Conservation (phyloP, 1,140 invertebrate species). For the Agraylea sexmaculata region DNA sequence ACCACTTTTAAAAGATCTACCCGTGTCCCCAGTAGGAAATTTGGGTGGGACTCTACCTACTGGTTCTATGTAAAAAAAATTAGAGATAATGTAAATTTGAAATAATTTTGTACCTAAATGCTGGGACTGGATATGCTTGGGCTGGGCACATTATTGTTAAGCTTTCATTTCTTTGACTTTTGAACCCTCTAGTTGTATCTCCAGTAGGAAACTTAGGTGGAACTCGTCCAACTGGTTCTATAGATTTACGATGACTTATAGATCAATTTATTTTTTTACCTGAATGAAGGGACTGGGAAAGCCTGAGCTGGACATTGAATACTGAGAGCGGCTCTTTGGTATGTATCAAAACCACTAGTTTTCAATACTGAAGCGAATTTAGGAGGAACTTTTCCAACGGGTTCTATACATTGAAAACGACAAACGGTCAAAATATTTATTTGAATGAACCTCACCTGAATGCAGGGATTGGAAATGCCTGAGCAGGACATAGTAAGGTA, state of each 20-base stretch:
- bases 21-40: constrained; percentile 56
- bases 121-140: constrained; percentile 53
- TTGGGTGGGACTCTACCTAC: constrained; percentile 63
- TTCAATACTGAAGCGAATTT: constrained; percentile 37
- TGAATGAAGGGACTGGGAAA: not conserved
- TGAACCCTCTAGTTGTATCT: constrained; percentile 45
- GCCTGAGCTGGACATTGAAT: constrained; percentile 5
- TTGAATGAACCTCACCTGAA: constrained; percentile 58
- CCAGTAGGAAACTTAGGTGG: constrained; percentile 46
- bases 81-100: constrained; percentile 24
- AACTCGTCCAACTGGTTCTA: constrained; percentile 49
- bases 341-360: constrained; percentile 27
- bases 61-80: constrained; percentile 47
- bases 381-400: constrained; percentile 37
- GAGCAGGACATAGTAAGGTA: constrained; percentile 57
- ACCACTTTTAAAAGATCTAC: constrained; percentile 45
- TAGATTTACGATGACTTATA: too few relatives aligned
- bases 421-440: too few relatives aligned
- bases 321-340: constrained; percentile 8
- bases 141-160: constrained; percentile 48
- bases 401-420: constrained; percentile 46
- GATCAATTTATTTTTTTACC: too few relatives aligned
- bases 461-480: constrained; percentile 57
- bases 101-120: constrained; percentile 44
- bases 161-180: constrained; percentile 29